These are phyloP conservation scores for Nephrotoma flavescens DNA, from an alignment of 2,888 invertebrate genomes.

Conservation along the genomic window DNA sequence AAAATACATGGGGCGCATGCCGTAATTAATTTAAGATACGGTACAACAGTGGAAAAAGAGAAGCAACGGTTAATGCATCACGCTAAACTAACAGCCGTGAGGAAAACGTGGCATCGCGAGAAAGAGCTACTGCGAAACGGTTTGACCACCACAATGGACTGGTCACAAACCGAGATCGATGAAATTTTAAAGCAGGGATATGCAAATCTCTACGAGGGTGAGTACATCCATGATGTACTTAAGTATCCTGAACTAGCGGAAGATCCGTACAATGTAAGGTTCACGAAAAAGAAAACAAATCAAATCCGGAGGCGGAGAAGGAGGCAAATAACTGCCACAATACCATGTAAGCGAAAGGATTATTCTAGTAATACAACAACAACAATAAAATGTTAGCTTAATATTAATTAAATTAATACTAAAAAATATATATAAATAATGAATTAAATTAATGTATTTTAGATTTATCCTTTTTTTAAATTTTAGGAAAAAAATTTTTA, in stretches of 20 bases:
- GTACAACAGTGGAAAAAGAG: conserved; percentile 81
- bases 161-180: conserved; percentile 77
- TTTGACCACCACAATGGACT: conserved; percentile 62
- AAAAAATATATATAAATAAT: conserved; percentile 4
- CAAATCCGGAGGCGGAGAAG: conserved; percentile 52
- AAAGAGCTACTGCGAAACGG: conserved; percentile 69
- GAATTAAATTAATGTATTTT: conserved; percentile 6
- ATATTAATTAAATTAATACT: not conserved
- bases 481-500: conserved; percentile 1
- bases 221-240: conserved; percentile 81
- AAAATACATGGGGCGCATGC: conserved; percentile 84
- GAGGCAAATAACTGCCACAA: conserved; percentile 12
- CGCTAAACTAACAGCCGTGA: conserved; percentile 71
- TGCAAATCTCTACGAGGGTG: conserved; percentile 75
- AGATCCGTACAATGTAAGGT: conserved; percentile 88
- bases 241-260: conserved; percentile 87
- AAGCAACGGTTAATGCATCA: conserved; percentile 79
- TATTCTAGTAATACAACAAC: not conserved
- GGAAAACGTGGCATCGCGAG: conserved; percentile 88
- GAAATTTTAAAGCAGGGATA: conserved; percentile 75
- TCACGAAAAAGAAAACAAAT: conserved; percentile 65
- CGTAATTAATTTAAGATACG: conserved; percentile 86
- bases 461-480: not conserved
- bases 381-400: not conserved
- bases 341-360: conserved; percentile 4